Base-by-base conservation (phyloP, 2,797 vertebrate species). In the Momotus momota region DNA sequence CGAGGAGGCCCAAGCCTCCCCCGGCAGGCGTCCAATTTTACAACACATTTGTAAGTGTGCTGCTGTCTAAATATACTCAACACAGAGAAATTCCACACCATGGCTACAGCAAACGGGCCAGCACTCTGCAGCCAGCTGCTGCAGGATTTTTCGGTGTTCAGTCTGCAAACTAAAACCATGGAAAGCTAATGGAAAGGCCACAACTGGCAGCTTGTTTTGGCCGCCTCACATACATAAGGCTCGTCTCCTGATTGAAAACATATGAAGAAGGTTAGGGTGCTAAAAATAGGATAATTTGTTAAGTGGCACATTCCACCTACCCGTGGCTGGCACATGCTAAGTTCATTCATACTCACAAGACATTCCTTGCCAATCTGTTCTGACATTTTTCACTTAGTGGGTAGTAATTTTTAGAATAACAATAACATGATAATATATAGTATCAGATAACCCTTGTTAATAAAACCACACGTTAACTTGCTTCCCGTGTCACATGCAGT, bases 51-150 rank as follows among this genome's bases (percentile, higher is more conserved):
- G 95, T 95, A 97, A 97, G 96, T 95, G 97, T 96, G 95, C 96
- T 98, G 95, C 97, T 98, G 97, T 97, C 98, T 96, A 95, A 98
- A 98, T 96, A 96, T 96, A 97, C 94, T 97, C 84, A 65, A 93
- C 93, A 97, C 83, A 96, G 96, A 89, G 96, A 98, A 98, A 98
- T 98, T 98, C 98, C 98, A 98, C 97, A 98, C 96, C 96, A 91
- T 95, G 96, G 96, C 91, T 95, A 93, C 97, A 94, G 90, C 91
- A 58, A 75, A 92, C 26, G 62, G 96, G 78, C 94, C 62, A 33
- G 92, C 92, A 29, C 94, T 46, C 89, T 1, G 6, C 92, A 45
- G 43, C 87, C 95, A 93, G 92, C 92, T 95, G 96, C 92, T 48
- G 29, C 86, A 62, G 81, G 84, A 82, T 79, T 90, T 92, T 83